Conservation (phyloP, 1,140 invertebrate species). For the Macrobrachium rosenbergii region DNA sequence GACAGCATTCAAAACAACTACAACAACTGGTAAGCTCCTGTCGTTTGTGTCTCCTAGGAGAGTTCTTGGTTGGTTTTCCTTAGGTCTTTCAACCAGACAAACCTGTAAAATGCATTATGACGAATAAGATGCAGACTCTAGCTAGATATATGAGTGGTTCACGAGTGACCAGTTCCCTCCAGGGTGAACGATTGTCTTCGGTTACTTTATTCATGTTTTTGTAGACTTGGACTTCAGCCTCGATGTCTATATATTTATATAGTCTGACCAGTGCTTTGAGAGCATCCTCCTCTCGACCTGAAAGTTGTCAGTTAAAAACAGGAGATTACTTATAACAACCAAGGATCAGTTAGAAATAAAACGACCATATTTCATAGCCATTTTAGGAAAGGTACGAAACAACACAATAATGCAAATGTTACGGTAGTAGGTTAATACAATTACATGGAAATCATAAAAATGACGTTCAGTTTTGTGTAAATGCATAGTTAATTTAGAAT, state of each 20-base stretch:
- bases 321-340: not conserved
- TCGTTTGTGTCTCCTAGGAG: too few species aligned
- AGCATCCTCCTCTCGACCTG: slow-evolving; percentile 3
- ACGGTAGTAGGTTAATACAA: too few species aligned
- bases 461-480: too few species aligned
- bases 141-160: not conserved
- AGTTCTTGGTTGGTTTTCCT: too few species aligned
- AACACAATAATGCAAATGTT: not conserved
- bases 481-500: too few species aligned
- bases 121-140: slow-evolving; percentile 3
- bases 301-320: not conserved
- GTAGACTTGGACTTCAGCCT: slow-evolving; percentile 8
- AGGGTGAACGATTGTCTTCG: not conserved
- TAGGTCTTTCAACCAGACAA: too few species aligned
- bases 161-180: not conserved
- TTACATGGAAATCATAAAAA: too few species aligned
- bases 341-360: not conserved
- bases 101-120: slow-evolving; percentile 32
- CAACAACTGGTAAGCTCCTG: too few species aligned
- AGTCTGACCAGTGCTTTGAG: not conserved
- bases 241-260: not conserved
- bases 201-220: not conserved
- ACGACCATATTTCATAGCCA: too few species aligned
- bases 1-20: too few species aligned
- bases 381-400: too few species aligned